Conservation (phyloP, 64 coral and sea anemone species). For the Montipora capricornis region DNA sequence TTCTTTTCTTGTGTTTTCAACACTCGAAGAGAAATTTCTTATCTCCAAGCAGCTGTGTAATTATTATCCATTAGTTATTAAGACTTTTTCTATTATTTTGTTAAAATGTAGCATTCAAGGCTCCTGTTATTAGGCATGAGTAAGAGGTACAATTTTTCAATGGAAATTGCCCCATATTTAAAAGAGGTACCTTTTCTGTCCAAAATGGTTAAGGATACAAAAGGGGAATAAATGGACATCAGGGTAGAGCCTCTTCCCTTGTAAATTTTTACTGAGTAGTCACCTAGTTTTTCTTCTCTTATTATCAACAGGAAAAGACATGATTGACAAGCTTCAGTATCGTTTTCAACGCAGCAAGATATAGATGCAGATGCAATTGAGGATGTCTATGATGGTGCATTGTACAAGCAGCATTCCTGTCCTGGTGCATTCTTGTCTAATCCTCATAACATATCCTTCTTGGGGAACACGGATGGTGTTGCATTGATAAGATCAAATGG, state of each 20-base stretch:
- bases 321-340: constrained; percentile 58
- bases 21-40: no score
- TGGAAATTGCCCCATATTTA: no score
- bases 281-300: no score
- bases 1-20: no score
- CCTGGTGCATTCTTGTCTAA: background rate
- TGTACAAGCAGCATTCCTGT: background rate
- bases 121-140: no score
- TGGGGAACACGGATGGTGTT: background rate
- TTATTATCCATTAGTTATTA: background rate
- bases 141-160: no score
- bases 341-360: constrained; percentile 25
- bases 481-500: constrained; percentile 26
- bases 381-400: background rate
- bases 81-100: background rate
- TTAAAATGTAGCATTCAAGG: no score
- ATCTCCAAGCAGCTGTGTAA: background rate
- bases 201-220: no score
- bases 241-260: no score
- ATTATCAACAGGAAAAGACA: constrained; percentile 26
- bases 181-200: no score
- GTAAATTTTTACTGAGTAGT: no score
- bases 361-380: constrained; percentile 34
- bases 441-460: constrained; percentile 11
- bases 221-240: no score